Evolutionary conservation across 2,888 invertebrate species (phyloP).

Genomic region (Nudaria mundana): DNA sequence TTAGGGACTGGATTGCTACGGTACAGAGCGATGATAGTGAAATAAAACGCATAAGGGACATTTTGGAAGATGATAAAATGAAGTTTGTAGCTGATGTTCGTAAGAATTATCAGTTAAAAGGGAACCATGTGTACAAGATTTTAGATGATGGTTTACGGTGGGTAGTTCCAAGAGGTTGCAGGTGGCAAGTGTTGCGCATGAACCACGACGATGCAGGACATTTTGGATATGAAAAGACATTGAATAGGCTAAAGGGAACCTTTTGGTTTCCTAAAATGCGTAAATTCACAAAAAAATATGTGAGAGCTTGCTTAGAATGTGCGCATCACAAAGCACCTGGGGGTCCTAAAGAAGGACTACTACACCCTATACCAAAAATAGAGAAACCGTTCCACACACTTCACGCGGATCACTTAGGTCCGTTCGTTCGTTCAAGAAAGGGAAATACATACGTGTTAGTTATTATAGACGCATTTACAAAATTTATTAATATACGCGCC

Average conservation of each 20-base stretch:
- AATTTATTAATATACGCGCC: conserved; percentile 4
- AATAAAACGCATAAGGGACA: conserved; percentile 2
- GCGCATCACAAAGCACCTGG: conserved; percentile 5
- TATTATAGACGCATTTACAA: conserved; percentile 8
- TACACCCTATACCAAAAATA: conserved; percentile 8
- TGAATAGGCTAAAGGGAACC: background rate
- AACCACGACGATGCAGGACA: conserved; percentile 46
- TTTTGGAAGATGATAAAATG: background rate
- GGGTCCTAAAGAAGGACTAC: conserved; percentile 3
- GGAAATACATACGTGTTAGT: conserved; percentile 4
- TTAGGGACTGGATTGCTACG: conserved; percentile 7
- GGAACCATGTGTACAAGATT: background rate
- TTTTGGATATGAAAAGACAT: conserved; percentile 6
- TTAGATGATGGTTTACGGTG: background rate
- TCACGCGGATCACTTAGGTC: conserved; percentile 9
- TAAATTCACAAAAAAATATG: conserved; percentile 6
- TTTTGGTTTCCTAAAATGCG: conserved; percentile 13
- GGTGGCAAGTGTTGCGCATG: conserved; percentile 38
- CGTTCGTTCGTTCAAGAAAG: too few relatives aligned
- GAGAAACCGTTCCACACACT: conserved; percentile 8
- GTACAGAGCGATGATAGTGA: conserved; percentile 6
- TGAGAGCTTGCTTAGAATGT: conserved; percentile 5
- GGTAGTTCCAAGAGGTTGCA: conserved; percentile 10
- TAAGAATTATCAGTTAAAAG: conserved; percentile 8
- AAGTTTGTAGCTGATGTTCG: background rate